Evolutionary conservation across 2,113 vertebrate species (phyloP), one percentile per base, ranked within the genome.

Genomic region (Datnioides undecimradiatus): DNA sequence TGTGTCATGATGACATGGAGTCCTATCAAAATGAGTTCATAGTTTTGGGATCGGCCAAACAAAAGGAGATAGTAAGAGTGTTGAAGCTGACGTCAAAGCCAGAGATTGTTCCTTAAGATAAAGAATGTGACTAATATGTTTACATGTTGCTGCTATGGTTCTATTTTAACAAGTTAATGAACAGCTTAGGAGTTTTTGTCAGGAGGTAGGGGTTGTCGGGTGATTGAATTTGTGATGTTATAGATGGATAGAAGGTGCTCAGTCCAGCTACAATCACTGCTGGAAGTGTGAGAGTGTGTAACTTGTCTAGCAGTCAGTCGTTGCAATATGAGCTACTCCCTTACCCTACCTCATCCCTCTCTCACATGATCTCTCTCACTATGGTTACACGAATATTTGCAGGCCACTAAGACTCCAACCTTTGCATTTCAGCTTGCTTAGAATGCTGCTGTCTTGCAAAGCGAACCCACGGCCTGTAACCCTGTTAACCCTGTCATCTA

Each of bases 401-500:
- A 55, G 5, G 4, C 0, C 70, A 25, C 55, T 6, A 36, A 14
- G 12, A 49, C 49, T 19, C 6, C 0, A 17, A 48, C 76, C 73
- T 67, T 76, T 79, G n/a, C 60, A 27, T 73, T 84, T 66, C 6
- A 66, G 19, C 27, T 11, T 10, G 27, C 52, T 41, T 59, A 27
- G 70, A 0, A 10, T 16, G 49, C 41, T 41, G n/a, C 3, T 17
- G 11, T 38, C n/a, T 45, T 33, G 12, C 19, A 23, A 73, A 57
- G 11, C 43, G 17, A 63, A 14, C 29, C 19, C 9, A 5, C 23
- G 33, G n/a, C n/a, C 25, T 52, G 11, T 19, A 60, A 14, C 29
- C 27, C 14, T 25, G 34, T 36, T 27, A 54, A 60, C 13, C 9
- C 21, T 58, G 12, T 41, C 14, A 31, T 10, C 12, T 29, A 12